Base-by-base conservation (phyloP, 2,113 vertebrate genomes). In the Pheucticus melanocephalus region DNA sequence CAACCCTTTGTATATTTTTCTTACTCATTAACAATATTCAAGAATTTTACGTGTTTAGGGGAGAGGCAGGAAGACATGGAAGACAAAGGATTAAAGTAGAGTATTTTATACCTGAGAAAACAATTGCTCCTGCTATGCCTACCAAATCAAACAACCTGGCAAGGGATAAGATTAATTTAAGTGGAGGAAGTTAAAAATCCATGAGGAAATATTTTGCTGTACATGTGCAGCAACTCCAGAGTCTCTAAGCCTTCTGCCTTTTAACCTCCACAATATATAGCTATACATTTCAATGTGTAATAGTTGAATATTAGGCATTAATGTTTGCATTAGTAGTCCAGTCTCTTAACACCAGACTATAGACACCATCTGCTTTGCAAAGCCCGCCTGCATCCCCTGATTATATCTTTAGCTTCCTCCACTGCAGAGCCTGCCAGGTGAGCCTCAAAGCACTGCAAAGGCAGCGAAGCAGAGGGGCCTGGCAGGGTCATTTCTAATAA, bases 401-500 rank as follows among this genome's bases (percentile, higher is more conserved):
- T 98, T 98, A 93, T 91, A 97, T 98, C 98, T 96, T 97, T 80
- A 97, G 98, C 97, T 97, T 97, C 97, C 98, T 98, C 96, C 87
- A 65, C 97, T 91, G 97, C 97, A 91, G 79, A 97, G 98, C 97
- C 97, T 98, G 97, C 98, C 98, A 98, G 98, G 98, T 98, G 98
- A 98, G 97, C 97, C 79, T n/a, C 97, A 88, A 95, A 97, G 96
- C 97, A 7, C 97, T 69, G 98, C 97, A 97, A 95, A 98, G 97
- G 98, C 97, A 95, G 93, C 88, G 97, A 97, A 98, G 88, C 97
- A 83, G 96, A 95, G 96, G 96, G 97, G 97, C 97, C 97, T 98
- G 97, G 97, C 77, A 95, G 97, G 98, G 98, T 98, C 98, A 98
- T 54, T 97, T 96, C 98, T 98, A 98, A 98, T 98, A 98, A 98